Conservation (phyloP, 2,797 vertebrate genomes). For the Sylvia borin region DNA sequence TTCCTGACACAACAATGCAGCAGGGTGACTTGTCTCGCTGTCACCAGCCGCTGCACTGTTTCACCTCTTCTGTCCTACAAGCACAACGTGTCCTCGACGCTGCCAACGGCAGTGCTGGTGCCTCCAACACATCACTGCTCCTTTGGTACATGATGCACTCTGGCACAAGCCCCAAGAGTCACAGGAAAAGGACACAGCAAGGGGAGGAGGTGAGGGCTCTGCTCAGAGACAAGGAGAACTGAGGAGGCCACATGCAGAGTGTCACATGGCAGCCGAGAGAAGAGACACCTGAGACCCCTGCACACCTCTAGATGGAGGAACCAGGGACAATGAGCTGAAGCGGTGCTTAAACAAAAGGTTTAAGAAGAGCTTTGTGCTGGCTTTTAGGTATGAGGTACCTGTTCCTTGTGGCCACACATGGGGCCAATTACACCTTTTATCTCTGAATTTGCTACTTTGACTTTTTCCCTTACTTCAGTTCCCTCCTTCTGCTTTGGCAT, state of each 20-base stretch:
- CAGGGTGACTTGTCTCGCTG: not conserved
- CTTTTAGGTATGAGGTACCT: not conserved
- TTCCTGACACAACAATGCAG: not conserved
- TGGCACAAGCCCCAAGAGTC: not conserved
- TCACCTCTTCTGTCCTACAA: not conserved
- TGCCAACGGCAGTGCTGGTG: rapidly evolving
- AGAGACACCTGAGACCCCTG: not conserved
- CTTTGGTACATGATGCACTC: rapidly evolving
- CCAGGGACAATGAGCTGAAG: not conserved
- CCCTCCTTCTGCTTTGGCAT: not conserved
- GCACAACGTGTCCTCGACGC: rapidly evolving
- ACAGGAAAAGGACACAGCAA: not conserved
- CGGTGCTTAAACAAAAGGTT: not conserved
- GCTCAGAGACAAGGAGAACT: not conserved
- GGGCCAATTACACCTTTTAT: not conserved
- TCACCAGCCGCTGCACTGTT: not conserved
- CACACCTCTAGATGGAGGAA: not conserved
- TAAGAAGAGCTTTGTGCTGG: not conserved
- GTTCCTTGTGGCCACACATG: not conserved
- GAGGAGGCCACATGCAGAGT: not conserved
- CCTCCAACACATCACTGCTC: not conserved
- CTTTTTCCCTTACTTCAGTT: not conserved
- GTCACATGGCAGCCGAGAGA: rapidly evolving
- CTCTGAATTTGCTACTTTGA: not conserved
- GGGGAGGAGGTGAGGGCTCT: not conserved